These are phyloP conservation scores for Sarcophaga peregrina DNA, from an alignment of 1,140 invertebrate species.

Conservation along the genomic window DNA sequence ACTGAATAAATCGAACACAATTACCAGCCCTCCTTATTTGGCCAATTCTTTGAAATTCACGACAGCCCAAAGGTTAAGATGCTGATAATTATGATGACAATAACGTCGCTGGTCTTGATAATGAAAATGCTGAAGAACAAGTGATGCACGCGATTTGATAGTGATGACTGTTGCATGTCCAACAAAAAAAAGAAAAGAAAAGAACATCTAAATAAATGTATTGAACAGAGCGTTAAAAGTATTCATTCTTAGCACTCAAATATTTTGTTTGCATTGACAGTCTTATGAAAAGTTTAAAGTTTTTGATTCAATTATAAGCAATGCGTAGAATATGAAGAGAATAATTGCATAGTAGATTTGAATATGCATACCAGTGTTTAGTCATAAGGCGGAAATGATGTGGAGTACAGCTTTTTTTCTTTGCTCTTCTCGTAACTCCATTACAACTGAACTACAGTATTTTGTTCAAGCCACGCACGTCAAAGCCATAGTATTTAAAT, in stretches of 20 bases:
- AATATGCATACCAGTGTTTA: too few species aligned
- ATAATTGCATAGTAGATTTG: too few species aligned
- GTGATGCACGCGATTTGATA: constrained; percentile 37
- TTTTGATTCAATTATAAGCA: too few species aligned
- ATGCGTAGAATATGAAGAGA: too few species aligned
- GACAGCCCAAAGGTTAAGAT: neutral
- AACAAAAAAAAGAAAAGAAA: neutral
- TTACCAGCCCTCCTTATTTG: neutral
- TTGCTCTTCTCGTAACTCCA: too few species aligned
- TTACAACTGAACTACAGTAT: too few species aligned
- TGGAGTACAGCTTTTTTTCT: too few species aligned
- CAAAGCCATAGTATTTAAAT: too few species aligned
- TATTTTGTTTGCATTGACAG: too few species aligned
- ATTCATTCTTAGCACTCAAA: neutral
- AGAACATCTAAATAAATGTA: neutral
- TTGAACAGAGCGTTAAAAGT: neutral
- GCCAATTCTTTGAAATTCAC: neutral
- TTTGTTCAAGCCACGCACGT: too few species aligned
- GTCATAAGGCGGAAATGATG: too few species aligned
- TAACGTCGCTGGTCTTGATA: neutral
- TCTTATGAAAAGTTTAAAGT: too few species aligned
- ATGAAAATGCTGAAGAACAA: constrained; percentile 37
- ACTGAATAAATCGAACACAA: neutral
- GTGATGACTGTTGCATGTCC: constrained; percentile 34
- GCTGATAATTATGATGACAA: neutral